Evolutionary conservation across 2,888 invertebrate genomes (phyloP), one percentile per base, ranked within the genome.

Genomic region (Lutraria lutraria): DNA sequence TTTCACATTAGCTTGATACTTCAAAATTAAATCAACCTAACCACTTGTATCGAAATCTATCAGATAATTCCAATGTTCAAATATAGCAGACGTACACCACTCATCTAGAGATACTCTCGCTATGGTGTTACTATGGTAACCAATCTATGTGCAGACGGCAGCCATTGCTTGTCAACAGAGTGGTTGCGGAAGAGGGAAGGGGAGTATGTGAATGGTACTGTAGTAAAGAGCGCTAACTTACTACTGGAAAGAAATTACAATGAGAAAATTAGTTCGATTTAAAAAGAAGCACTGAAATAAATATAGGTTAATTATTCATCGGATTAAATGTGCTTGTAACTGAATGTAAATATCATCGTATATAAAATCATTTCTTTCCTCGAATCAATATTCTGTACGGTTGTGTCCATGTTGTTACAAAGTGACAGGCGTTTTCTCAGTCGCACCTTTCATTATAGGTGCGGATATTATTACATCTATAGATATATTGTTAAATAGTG

Each of bases 1-100:
- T 25, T 16, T 16, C n/a, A 31, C 19, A 54, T 56, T 81, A 54
- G 19, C 53, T 53, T n/a, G 81, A 81, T 81, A 81, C 56, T 56
- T 81, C 56, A 81, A 81, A 81, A 54, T 81, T 81, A 54, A 81
- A 81, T 54, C 81, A 81, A 29, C 29, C 81, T n/a, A 56, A 76
- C 19, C 34, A 19, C 76, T 34, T 31, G 76, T 34, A 34, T 76
- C 31, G 34, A 76, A 76, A 19, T 19, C 76, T 76, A 76, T 76
- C 76, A 76, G 76, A 76, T 34, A 76, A 76, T 76, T 31, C 76
- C 25, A 76, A 34, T 34, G 76, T 76, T 76, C 76, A 76, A 76
- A 76, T 34, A 34, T 34, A 76, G 76, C 76, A 76, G 76, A 76
- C 76, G 76, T 76, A 15, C 19, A 76, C 31, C 76, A 31, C 19